Percentiles rank a stretch among this genome's conserved stretches.
Evolutionary conservation across 2,888 invertebrate genomes (phyloP).

Genomic region (Diploptera punctata): DNA sequence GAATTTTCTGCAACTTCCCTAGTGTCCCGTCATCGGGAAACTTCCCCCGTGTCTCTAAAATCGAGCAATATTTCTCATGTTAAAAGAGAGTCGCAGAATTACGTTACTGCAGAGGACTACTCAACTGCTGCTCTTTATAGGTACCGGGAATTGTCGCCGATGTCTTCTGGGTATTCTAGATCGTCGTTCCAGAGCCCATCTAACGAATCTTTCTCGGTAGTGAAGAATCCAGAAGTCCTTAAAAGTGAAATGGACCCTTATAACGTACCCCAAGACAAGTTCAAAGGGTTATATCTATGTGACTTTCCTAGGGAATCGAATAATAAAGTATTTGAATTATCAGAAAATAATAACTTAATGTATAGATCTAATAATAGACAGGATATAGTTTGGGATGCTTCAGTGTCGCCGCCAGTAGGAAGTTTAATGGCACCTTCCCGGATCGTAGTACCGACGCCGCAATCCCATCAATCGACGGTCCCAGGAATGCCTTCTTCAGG

Average conservation of each 20-base stretch:
- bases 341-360: background rate
- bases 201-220: too few relatives aligned
- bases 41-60: background rate
- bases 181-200: too few relatives aligned
- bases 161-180: background rate
- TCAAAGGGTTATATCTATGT: background rate
- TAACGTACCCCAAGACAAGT: background rate
- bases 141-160: background rate
- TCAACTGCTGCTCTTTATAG: background rate
- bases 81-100: background rate
- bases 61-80: background rate
- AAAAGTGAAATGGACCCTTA: too few relatives aligned
- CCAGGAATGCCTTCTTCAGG: background rate
- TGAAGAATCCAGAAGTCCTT: too few relatives aligned
- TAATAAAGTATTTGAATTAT: background rate
- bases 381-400: slow-evolving; percentile 1
- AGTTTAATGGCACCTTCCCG: background rate
- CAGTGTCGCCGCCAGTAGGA: background rate
- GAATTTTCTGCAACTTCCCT: background rate
- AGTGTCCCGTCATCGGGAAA: background rate
- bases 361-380: background rate
- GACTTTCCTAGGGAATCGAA: background rate
- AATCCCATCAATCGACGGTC: background rate
- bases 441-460: background rate
- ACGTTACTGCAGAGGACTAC: background rate